These are phyloP conservation scores for Geotrupes spiniger DNA, from an alignment of 2,888 invertebrate genomes.

Conservation along the genomic window DNA sequence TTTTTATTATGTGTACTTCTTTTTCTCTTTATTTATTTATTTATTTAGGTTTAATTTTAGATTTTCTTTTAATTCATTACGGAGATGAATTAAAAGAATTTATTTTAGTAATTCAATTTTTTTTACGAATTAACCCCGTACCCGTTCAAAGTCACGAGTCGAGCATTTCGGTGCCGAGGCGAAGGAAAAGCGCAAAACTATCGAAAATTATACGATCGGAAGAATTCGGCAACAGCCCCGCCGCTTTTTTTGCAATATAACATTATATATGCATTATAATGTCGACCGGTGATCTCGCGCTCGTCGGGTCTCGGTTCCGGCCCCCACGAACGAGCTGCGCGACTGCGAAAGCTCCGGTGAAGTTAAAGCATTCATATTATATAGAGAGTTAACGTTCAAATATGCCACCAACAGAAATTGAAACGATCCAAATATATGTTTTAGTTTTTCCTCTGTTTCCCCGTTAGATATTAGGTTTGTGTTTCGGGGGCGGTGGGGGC, in stretches of 20 bases:
- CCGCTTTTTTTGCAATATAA: slow-evolving; percentile 50
- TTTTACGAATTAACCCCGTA: no score
- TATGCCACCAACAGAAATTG: slow-evolving; percentile 53
- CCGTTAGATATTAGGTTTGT: slow-evolving; percentile 9
- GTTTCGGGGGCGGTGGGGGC: slow-evolving; percentile 1
- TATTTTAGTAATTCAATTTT: no score
- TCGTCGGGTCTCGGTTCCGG: slow-evolving; percentile 31
- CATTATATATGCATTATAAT: slow-evolving; percentile 53
- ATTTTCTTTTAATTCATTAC: no score
- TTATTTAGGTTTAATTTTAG: no score
- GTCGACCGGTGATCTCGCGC: slow-evolving; percentile 39
- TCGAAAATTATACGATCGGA: slow-evolving; percentile 20
- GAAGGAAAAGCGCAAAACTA: slow-evolving; percentile 17
- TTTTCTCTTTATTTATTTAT: no score
- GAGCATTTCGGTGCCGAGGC: no score
- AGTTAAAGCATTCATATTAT: slow-evolving; percentile 52
- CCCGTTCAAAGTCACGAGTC: no score
- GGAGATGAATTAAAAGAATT: no score
- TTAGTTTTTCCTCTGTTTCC: slow-evolving; percentile 44
- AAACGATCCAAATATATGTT: slow-evolving; percentile 50
- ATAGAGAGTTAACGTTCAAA: slow-evolving; percentile 52
- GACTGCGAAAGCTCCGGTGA: slow-evolving; percentile 42
- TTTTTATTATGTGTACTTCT: no score
- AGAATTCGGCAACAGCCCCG: slow-evolving; percentile 19
- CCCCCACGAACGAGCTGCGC: slow-evolving; percentile 41